Base-by-base conservation (phyloP, 2,888 invertebrate genomes). In the Xestoiulus laeticollis region DNA sequence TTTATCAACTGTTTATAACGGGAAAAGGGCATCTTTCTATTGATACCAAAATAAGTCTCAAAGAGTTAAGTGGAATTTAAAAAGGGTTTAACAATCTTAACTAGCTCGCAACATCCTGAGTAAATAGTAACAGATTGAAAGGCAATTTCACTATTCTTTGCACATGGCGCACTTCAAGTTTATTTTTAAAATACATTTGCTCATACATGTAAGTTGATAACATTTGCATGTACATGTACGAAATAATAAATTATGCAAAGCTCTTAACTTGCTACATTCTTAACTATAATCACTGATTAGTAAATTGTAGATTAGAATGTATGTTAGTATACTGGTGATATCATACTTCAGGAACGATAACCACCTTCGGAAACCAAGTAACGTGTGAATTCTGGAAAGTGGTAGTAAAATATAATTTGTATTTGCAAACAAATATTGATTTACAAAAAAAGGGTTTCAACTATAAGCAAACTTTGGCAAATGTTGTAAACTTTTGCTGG, bases 71-170 rank as follows among this genome's bases (percentile, higher is more conserved):
- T 68, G 68, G 68, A 68, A 68, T 68, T 26, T 68, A 68, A 68
- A 68, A 68, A 68, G 68, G 68, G 68, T 68, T 68, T 26, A 68
- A 68, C 68, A 26, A 68, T 68, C 68, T 68, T 68, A 26, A 68
- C 68, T 68, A 68, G 59, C n/a, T 59, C n/a, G 26, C 68, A 68
- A 68, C 68, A 68, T 68, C 68, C 68, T 26, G 68, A 12, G 68
- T 26, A 68, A 53, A 26, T 6, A 48, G 48, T 16, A 10, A 68
- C 22, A 68, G 12, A 68, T 26, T 1, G 12, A 68, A 26, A 26
- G 22, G 68, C 22, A 68, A 68, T 68, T 68, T 5, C 68, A 68
- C 10, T 26, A 12, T 22, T 53, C 19, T 16, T 10, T 26, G 68
- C 68, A 68, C 68, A 68, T 68, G 68, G 68, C 68, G 68, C 68